phyloP scores from a whole-genome alignment of 1,140 invertebrate species.

The Plectus sambesii region DNA sequence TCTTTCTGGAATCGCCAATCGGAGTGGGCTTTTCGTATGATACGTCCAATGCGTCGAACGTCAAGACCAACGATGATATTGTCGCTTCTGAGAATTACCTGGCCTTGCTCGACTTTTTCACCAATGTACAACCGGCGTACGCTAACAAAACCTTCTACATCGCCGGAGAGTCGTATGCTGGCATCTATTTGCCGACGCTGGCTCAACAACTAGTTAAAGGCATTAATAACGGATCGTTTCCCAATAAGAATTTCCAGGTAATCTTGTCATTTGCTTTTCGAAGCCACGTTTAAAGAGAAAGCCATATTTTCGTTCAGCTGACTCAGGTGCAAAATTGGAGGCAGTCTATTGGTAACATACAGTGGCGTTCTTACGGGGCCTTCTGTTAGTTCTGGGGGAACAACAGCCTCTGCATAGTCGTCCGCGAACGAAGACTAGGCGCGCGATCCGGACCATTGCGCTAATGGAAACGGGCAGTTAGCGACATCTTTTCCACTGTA shows the following conservation, averaged over 20 bases:
- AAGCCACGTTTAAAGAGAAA: too few species aligned
- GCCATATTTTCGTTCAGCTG: too few species aligned
- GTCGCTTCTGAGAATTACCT: slow-evolving; percentile 16
- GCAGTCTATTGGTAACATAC: too few species aligned
- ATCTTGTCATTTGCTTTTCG: too few species aligned
- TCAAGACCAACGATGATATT: slow-evolving; percentile 20
- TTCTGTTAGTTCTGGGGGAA: too few species aligned
- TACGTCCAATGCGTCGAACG: slow-evolving; percentile 10
- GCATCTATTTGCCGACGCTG: slow-evolving; percentile 26
- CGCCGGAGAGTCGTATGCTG: slow-evolving; percentile 27
- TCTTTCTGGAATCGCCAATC: slow-evolving; percentile 31
- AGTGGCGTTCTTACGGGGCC: too few species aligned
- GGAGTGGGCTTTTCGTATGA: slow-evolving; percentile 36
- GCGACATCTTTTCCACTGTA: too few species aligned
- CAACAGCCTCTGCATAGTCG: too few species aligned
- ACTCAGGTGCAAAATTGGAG: too few species aligned
- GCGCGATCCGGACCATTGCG: too few species aligned
- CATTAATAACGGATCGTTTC: slow-evolving; percentile 18
- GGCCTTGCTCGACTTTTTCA: slow-evolving; percentile 23
- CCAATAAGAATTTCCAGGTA: slow-evolving; percentile 23
- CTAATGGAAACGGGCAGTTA: too few species aligned
- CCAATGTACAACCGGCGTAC: slow-evolving; percentile 23
- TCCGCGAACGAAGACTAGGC: too few species aligned
- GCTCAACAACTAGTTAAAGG: slow-evolving; percentile 18
- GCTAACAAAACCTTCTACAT: slow-evolving; percentile 19